These are phyloP conservation scores for Blastobasis adustella DNA, from an alignment of 2,888 invertebrate species.

Conservation along the genomic window DNA sequence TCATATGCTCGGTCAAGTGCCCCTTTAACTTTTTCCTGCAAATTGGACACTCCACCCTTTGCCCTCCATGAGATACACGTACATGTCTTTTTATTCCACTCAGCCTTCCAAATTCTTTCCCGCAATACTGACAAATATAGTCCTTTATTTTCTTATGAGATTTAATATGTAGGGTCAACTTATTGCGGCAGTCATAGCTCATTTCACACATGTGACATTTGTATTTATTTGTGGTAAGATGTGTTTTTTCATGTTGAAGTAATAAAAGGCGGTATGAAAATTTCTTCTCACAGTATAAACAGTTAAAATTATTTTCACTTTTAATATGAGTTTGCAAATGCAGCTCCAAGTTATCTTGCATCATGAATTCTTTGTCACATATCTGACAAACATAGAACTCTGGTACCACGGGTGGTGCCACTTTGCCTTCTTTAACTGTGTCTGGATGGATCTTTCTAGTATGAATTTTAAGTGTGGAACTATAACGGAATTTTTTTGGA, in stretches of 20 bases:
- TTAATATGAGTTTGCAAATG: constrained; percentile 83
- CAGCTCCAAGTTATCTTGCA: constrained; percentile 82
- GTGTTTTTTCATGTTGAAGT: constrained; percentile 82
- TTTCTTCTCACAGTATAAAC: constrained; percentile 75
- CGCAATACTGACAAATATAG: constrained; percentile 86
- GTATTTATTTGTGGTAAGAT: constrained; percentile 82
- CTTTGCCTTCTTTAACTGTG: constrained; percentile 21
- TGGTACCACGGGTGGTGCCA: constrained; percentile 3
- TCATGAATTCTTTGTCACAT: constrained; percentile 84
- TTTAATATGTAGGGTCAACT: constrained; percentile 77
- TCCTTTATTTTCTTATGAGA: constrained; percentile 84
- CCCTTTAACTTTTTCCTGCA: constrained; percentile 89
- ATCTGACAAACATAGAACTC: constrained; percentile 80
- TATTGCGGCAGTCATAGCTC: constrained; percentile 79
- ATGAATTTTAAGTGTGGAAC: constrained; percentile 79
- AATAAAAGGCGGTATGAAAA: constrained; percentile 41
- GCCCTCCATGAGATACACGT: constrained; percentile 83
- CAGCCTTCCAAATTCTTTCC: constrained; percentile 83
- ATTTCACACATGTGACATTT: constrained; percentile 82
- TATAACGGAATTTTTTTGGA: constrained; percentile 77
- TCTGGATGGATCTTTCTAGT: constrained; percentile 70
- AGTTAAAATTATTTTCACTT: constrained; percentile 71
- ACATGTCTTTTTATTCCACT: constrained; percentile 86
- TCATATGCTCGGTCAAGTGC: constrained; percentile 87
- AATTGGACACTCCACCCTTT: constrained; percentile 85